Evolutionary conservation across 1,140 invertebrate genomes (phyloP).

Genomic region (Zaprionus kolodkinae): DNA sequence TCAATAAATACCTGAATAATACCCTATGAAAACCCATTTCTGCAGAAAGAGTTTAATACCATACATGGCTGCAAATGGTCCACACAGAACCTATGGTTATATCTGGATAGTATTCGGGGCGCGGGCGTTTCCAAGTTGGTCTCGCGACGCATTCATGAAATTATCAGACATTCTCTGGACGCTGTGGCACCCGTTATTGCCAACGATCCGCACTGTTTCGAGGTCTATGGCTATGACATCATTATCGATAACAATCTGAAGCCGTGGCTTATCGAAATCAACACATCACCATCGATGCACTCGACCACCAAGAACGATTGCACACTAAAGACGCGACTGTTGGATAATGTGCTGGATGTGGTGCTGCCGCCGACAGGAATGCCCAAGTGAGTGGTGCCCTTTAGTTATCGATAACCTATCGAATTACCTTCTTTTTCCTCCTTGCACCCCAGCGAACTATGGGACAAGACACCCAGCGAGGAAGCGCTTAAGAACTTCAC

Average conservation of each 20-base stretch:
- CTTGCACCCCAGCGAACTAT: constrained; percentile 46
- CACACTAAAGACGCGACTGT: constrained; percentile 97
- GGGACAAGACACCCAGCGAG: constrained; percentile 54
- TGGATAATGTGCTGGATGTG: constrained; percentile 96
- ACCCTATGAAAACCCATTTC: not conserved
- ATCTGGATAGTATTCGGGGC: constrained; percentile 95
- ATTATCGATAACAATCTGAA: constrained; percentile 93
- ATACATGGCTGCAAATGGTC: constrained; percentile 97
- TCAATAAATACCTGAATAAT: no score
- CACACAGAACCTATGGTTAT: constrained; percentile 94
- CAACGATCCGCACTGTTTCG: constrained; percentile 92
- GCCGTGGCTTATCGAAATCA: constrained; percentile 96
- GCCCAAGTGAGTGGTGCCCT: constrained; percentile 90
- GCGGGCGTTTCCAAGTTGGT: constrained; percentile 92
- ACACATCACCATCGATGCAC: constrained; percentile 96
- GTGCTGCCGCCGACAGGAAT: constrained; percentile 94
- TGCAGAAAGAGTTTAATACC: constrained; percentile 96
- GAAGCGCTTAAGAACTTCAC: constrained; percentile 60
- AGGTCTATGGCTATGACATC: constrained; percentile 96
- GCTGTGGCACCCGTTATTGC: constrained; percentile 93
- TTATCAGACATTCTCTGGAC: constrained; percentile 93
- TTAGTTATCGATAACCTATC: not conserved
- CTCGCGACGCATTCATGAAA: constrained; percentile 93
- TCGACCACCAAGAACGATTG: constrained; percentile 97
- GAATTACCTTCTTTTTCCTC: not conserved